A percentile compares a stretch with the other conserved stretches of the same genome.
Evolutionary conservation across 2,888 invertebrate genomes (phyloP).

Genomic region (Theristus sp.): DNA sequence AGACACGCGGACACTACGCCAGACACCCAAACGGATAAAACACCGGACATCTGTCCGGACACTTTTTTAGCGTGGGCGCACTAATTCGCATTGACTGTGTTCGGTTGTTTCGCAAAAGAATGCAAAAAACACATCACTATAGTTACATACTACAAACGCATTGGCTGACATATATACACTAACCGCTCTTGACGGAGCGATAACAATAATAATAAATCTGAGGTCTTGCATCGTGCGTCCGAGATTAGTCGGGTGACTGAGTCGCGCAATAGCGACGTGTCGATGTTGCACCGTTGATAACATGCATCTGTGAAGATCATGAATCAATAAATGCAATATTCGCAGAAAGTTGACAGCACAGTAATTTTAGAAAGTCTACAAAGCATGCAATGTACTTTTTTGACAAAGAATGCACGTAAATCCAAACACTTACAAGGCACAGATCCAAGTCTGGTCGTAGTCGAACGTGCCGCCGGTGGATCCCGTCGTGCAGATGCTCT

Average conservation of each 20-base stretch:
- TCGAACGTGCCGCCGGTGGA: slow-evolving; percentile 36
- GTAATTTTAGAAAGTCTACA: too few relatives aligned
- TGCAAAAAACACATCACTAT: too few relatives aligned
- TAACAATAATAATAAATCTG: slow-evolving; percentile 40
- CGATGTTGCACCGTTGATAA: slow-evolving; percentile 37
- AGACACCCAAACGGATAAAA: too few relatives aligned
- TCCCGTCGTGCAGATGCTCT: slow-evolving; percentile 38
- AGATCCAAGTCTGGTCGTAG: slow-evolving; percentile 43
- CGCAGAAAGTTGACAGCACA: too few relatives aligned
- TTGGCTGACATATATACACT: slow-evolving; percentile 4
- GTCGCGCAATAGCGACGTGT: slow-evolving; percentile 41
- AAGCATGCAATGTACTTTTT: too few relatives aligned
- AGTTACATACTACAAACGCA: too few relatives aligned
- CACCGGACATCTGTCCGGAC: too few relatives aligned
- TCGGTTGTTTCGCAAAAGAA: too few relatives aligned
- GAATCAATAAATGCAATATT: not conserved
- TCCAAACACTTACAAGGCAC: slow-evolving; percentile 36
- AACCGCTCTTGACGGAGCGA: slow-evolving; percentile 41
- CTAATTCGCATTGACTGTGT: too few relatives aligned
- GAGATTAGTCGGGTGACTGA: slow-evolving; percentile 41
- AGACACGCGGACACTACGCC: too few relatives aligned
- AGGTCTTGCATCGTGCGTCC: slow-evolving; percentile 43
- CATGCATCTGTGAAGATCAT: slow-evolving; percentile 29
- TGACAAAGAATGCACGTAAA: not conserved
- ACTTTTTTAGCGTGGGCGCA: too few relatives aligned